Base-by-base conservation (phyloP, 2,888 invertebrate species). In the Scotopteryx bipunctaria region DNA sequence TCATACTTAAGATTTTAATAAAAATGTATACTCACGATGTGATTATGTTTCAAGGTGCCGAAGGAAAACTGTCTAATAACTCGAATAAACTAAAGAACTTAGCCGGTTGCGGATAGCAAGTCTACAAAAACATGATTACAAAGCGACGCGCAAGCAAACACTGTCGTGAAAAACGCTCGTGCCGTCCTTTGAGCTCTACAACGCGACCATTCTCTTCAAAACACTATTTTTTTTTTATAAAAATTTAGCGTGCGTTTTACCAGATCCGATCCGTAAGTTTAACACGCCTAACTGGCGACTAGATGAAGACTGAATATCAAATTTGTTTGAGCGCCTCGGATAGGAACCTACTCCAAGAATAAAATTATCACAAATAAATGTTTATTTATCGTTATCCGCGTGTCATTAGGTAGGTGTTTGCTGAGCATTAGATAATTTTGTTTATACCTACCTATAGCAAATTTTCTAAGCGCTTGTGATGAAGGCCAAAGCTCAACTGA, bases 341-440 rank as follows among this genome's bases (percentile, higher is more conserved):
- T 46, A 57, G 15, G 17, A 13, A 6, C 14, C 6, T 25, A 23
- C 66, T 70, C 62, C 55, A 59, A 66, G 70, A 72, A 72, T 69
- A 67, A 62, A 43, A 78, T 81, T 79, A 70, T 65, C 75, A 81
- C 79, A 75, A 69, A 73, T 80, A 53, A 78, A 80, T 78, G 72
- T 57, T 64, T 67, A 67, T 73, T 68, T 60, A 61, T 59, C 54
- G 53, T 53, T 66, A 67, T 64, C 65, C 56, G 57, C 54, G 35
- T 69, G 59, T 67, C 63, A 60, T 62, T 59, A 47, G 27, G 59
- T 59, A 47, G 27, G 59, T 68, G 60, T 73, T 75, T 67, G 66
- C 61, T 58, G 59, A 65, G 62, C 62, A 62, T 63, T 55, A 61
- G 64, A 57, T 49, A 59, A 59, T 63, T 52, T 44, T 53, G 16